phyloP scores from a whole-genome alignment of 2,888 invertebrate genomes.

The Rotaria macrura region DNA sequence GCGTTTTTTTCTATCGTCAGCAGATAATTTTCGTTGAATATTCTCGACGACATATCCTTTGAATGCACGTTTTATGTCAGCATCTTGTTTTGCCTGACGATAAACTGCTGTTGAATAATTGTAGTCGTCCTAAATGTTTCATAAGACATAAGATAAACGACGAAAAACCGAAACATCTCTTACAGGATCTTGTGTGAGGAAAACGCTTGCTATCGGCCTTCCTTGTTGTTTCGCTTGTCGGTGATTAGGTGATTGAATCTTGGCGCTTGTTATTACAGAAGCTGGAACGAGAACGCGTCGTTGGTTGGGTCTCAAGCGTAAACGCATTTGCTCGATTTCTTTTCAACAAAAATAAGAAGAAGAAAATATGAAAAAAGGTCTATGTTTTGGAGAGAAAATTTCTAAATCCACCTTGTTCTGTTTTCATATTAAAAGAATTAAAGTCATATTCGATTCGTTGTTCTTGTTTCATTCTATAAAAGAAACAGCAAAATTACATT shows the following conservation, averaged over 20 bases:
- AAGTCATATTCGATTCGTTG: not conserved
- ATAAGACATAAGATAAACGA: not conserved
- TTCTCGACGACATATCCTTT: conserved; percentile 25
- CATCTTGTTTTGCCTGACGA: conserved; percentile 13
- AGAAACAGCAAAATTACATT: not conserved
- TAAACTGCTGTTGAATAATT: conserved; percentile 4
- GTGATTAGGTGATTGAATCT: no score
- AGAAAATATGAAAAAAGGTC: no score
- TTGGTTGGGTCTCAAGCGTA: not conserved
- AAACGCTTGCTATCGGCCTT: conserved; percentile 32
- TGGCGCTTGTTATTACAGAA: not conserved
- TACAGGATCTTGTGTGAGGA: conserved; percentile 29
- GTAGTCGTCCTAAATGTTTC: conserved; percentile 8
- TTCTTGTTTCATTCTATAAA: not conserved
- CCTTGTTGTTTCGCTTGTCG: not conserved
- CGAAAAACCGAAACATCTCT: not conserved
- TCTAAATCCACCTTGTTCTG: conserved; percentile 15
- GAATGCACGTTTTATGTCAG: conserved; percentile 24
- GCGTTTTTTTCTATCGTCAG: conserved; percentile 19
- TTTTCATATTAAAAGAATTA: not conserved
- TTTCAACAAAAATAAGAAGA: not conserved
- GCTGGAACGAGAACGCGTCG: not conserved
- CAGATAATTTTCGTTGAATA: conserved; percentile 21
- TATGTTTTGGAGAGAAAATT: no score
- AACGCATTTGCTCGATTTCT: not conserved